These are phyloP conservation scores for Tigriopus californicus DNA, from an alignment of 2,888 invertebrate species.

Conservation along the genomic window DNA sequence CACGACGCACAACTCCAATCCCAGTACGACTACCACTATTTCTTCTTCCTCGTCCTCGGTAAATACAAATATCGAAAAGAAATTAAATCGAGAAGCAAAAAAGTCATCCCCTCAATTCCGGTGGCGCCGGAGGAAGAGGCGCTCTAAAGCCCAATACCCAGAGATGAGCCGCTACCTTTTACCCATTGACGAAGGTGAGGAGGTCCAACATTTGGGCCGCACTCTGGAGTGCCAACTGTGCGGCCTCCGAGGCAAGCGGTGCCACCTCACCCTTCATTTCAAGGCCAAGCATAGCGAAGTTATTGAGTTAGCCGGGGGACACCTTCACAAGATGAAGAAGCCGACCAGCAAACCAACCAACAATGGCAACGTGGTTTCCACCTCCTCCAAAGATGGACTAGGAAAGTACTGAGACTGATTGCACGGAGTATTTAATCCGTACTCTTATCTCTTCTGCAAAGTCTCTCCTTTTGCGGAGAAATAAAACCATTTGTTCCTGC, in stretches of 20 bases:
- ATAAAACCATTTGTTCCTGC: too few relatives aligned
- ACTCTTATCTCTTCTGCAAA: too few relatives aligned
- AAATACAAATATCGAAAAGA: background rate
- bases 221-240: background rate
- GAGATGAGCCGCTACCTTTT: slow-evolving; percentile 15
- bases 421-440: too few relatives aligned
- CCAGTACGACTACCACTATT: too few relatives aligned
- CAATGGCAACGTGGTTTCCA: too few relatives aligned
- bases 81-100: background rate
- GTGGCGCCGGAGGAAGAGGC: slow-evolving; percentile 6
- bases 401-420: too few relatives aligned
- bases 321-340: too few relatives aligned
- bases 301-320: background rate
- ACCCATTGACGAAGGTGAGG: slow-evolving; percentile 1
- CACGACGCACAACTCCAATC: slow-evolving; percentile 17
- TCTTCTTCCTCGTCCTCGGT: too few relatives aligned
- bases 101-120: slow-evolving; percentile 3
- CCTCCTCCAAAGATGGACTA: too few relatives aligned
- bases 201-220: slow-evolving; percentile 6
- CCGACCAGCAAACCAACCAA: too few relatives aligned
- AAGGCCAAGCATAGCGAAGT: slow-evolving; percentile 5
- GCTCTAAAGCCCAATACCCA: slow-evolving; percentile 12
- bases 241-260: slow-evolving; percentile 1
- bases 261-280: slow-evolving; percentile 3
- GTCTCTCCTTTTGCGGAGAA: too few relatives aligned